Base-by-base conservation (phyloP, 2,113 vertebrate genomes). In the Bothrops jararaca region DNA sequence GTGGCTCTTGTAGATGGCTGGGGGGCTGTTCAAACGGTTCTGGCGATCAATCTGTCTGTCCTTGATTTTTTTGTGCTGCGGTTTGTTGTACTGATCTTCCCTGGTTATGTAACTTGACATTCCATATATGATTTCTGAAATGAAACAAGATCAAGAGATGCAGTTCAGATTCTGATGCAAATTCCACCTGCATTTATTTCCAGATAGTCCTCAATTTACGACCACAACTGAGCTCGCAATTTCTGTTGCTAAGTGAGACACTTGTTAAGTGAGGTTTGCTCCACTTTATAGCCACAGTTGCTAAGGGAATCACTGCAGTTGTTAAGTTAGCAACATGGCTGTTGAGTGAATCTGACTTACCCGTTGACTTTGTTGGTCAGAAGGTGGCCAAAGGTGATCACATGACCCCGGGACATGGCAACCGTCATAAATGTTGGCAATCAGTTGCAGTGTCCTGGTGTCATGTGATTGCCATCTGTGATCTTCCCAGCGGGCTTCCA, bases 51-150 rank as follows among this genome's bases (percentile, higher is more conserved):
- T 98, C 97, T 98, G 98, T 95, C 98, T 97, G 93, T 98, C 98
- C 93, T 99, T 99, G 95, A 99, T 98, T 92, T 99, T 99, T 96
- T 99, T 99, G 97, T 99, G 98, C 74, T 98, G 99, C 11, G 99
- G 99, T 95, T 99, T 99, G 96, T 97, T 98, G 97, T 99, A 99
- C 91, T 98, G 98, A 90, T 99, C 99, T 95, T 99, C 99, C 93
- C 99, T 97, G 92, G 98, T 98, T 74, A 99, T 98, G 94, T 98
- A 99, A 97, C 98, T 99, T 34, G 99, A 99, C 99, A 99, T 99
- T 87, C 99, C 99, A 2, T 99, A 99, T 92, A 99, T 99, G 91
- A 99, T 99, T 97, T 99, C 99, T 99, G 96, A 89, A 97, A 95
- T 0, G 0, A 22, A 95, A n/a, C 12, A 69, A 64, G 1, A 1